Percentiles rank a stretch among this genome's conserved stretches.
Conservation (phyloP, 2,797 vertebrate genomes). For the Spinus olivaceus region DNA sequence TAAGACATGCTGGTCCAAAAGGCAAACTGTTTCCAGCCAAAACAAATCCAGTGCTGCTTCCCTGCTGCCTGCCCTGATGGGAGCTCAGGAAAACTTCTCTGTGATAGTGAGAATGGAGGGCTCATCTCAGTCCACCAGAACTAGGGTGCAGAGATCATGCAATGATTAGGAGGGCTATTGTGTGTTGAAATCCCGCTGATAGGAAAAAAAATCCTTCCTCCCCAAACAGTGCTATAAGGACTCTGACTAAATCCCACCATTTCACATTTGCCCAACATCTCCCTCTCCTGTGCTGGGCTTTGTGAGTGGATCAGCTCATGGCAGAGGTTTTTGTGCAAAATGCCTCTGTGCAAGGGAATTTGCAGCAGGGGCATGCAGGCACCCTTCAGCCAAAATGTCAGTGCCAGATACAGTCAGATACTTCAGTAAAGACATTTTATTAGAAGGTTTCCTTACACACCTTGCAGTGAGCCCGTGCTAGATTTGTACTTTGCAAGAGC, state of each 20-base stretch:
- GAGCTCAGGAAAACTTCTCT: not conserved
- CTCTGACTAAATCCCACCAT: not conserved
- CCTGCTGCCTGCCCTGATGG: not conserved
- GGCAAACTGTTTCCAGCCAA: not conserved
- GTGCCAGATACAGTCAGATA: rapidly evolving
- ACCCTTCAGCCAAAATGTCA: not conserved
- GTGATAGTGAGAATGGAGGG: not conserved
- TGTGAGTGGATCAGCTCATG: not conserved
- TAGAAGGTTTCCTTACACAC: rapidly evolving
- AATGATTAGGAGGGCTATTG: not conserved
- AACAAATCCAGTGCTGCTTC: not conserved
- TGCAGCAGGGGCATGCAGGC: not conserved
- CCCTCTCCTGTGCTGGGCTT: not conserved
- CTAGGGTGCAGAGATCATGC: rapidly evolving
- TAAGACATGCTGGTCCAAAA: not conserved
- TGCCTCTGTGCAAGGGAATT: rapidly evolving
- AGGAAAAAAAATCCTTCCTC: not conserved
- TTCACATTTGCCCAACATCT: not conserved
- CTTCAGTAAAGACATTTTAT: not conserved
- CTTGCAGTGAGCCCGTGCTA: not conserved
- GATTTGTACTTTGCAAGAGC: not conserved
- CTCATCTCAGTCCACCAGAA: not conserved
- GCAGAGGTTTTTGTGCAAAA: not conserved
- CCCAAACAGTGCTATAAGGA: not conserved
- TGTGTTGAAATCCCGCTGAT: not conserved